Conservation (phyloP, 2,888 invertebrate genomes). For the Cylindroiulus punctatus region DNA sequence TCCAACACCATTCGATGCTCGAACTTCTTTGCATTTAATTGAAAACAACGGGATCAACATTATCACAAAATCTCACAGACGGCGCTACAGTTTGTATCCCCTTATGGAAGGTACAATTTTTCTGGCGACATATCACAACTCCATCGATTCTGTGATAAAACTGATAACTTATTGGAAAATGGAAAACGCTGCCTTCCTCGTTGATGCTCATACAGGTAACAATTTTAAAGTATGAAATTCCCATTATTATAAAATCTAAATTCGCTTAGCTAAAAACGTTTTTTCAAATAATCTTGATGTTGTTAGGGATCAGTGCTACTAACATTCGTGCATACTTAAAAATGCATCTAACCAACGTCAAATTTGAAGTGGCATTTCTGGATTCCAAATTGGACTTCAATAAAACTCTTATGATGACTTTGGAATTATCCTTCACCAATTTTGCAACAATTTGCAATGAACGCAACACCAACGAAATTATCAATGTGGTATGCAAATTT, state of each 20-base stretch:
- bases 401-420: background rate
- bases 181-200: background rate
- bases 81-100: background rate
- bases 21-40: background rate
- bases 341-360: background rate
- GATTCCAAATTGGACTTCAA: background rate
- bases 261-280: background rate
- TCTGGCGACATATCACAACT: background rate
- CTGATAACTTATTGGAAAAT: slow-evolving; percentile 38
- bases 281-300: background rate
- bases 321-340: background rate
- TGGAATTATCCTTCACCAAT: background rate
- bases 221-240: background rate
- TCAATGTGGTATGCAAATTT: background rate
- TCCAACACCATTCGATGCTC: background rate
- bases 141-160: background rate
- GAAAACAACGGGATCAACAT: background rate
- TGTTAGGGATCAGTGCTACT: background rate
- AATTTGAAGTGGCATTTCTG: background rate
- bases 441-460: background rate
- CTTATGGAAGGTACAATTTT: background rate
- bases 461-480: background rate
- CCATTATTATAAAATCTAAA: background rate
- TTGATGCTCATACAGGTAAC: background rate
- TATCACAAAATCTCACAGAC: background rate